Evolutionary conservation across 2,797 vertebrate genomes (phyloP).

Genomic region (Amazonetta brasiliensis): DNA sequence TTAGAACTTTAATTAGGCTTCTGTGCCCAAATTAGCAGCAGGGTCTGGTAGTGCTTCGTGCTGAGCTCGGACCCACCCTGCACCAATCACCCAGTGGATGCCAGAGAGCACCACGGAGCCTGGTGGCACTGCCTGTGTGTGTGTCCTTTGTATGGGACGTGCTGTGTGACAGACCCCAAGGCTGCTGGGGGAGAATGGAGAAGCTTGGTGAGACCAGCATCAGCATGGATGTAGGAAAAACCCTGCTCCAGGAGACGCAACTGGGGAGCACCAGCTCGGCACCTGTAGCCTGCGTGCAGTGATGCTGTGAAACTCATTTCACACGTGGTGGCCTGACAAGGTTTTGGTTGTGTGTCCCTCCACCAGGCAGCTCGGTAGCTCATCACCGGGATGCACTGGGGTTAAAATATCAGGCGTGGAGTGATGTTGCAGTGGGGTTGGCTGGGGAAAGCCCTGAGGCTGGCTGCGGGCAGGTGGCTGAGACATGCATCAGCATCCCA

Average conservation of each 20-base stretch:
- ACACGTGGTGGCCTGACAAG: accelerated
- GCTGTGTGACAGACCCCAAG: not conserved
- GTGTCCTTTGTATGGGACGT: not conserved
- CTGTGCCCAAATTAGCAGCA: not conserved
- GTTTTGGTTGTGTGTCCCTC: not conserved
- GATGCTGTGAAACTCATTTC: not conserved
- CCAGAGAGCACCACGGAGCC: accelerated
- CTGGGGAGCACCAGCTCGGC: not conserved
- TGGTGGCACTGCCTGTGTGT: not conserved
- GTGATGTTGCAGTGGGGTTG: not conserved
- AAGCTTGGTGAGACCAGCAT: not conserved
- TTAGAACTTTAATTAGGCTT: not conserved
- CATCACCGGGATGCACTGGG: not conserved
- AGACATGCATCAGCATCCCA: not conserved
- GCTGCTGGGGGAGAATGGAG: not conserved
- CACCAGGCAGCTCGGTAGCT: not conserved
- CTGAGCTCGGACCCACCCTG: not conserved
- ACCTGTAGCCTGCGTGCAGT: not conserved
- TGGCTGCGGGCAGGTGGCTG: no score
- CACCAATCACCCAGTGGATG: not conserved
- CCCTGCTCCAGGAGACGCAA: not conserved
- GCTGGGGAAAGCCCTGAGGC: no score
- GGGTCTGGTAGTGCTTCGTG: not conserved
- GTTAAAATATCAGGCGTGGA: not conserved
- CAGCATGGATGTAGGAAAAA: not conserved